A percentile compares a stretch with the other conserved stretches of the same genome.
Conservation (phyloP, 1,140 invertebrate genomes). For the Aphidius ervi region DNA sequence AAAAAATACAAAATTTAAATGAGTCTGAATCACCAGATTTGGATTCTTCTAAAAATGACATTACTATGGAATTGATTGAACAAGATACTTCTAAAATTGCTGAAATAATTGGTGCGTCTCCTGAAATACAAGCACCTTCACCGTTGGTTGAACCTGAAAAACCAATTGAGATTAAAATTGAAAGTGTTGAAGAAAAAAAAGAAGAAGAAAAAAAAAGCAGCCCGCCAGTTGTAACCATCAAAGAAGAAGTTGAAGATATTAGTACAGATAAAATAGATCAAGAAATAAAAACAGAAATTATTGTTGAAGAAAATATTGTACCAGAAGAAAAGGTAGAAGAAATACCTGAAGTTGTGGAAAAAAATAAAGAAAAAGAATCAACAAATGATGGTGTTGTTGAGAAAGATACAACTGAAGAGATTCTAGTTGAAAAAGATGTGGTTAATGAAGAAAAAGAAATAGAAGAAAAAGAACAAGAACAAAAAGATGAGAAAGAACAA, state of each 20-base stretch:
- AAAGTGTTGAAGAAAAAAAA: conserved; percentile 25
- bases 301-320: not conserved
- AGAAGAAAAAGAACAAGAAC: conserved; percentile 9
- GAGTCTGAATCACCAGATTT: conserved; percentile 32
- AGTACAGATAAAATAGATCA: conserved; percentile 18
- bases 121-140: conserved; percentile 36
- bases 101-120: conserved; percentile 42
- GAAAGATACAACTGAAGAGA: conserved; percentile 18
- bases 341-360: conserved; percentile 29
- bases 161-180: conserved; percentile 16
- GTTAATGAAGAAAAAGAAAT: not conserved
- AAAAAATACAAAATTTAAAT: conserved; percentile 30
- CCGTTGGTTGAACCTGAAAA: conserved; percentile 30
- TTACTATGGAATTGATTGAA: conserved; percentile 48
- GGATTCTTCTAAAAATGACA: conserved; percentile 41
- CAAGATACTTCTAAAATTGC: conserved; percentile 47
- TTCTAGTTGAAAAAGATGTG: conserved; percentile 21
- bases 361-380: conserved; percentile 34
- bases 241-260: conserved; percentile 25
- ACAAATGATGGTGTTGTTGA: conserved; percentile 19
- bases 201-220: conserved; percentile 16
- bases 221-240: not conserved
- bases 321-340: conserved; percentile 4
- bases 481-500: conserved; percentile 24
- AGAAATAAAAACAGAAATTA: conserved; percentile 20